Evolutionary conservation across 2,113 vertebrate species (phyloP), one percentile per base, ranked within the genome.

Genomic region (Oryzias curvinotus): DNA sequence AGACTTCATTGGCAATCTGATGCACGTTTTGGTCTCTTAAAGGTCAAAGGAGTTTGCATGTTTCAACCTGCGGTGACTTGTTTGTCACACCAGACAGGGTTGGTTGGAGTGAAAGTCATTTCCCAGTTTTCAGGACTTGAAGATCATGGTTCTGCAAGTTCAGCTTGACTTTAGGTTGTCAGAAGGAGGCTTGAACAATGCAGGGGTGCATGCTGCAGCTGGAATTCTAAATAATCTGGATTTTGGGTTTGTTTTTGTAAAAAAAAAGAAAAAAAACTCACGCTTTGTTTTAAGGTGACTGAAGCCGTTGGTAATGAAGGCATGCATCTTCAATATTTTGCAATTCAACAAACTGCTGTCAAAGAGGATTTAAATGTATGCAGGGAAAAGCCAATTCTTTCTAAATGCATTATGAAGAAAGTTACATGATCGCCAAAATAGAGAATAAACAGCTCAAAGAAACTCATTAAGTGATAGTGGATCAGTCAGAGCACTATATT

Each of bases 141-240:
- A 30, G 57, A 72, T 82, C 85, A 62, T 77, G 87, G 77, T 74
- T 48, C 71, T 13, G 36, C 84, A 81, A 73, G 89, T 77, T 17
- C 1, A 10, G 44, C 57, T 80, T 77, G 78, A 68, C 79, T 78
- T 73, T 50, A 66, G 51, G 78, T 46, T 41, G 56, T 68, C 42
- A 70, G 43, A 71, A 30, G 62, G 68, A 79, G 75, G 75, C 68
- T 66, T 75, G 65, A 76, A 77, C 80, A 75, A 76, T 71, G 78
- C 56, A 66, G 62, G 4, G 19, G 12, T 75, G 64, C 65, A 79
- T 83, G 66, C 46, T 70, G 69, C 65, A 65, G 78, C 75, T 63
- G 46, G n/a, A 58, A 54, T 55, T 90, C 82, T 89, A 84, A 90
- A 18, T 90, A 85, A 58, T 16, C 83, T 78, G 81, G 82, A 88